Evolutionary conservation across 2,113 vertebrate species (phyloP).

Genomic region (Hystrix brachyura): DNA sequence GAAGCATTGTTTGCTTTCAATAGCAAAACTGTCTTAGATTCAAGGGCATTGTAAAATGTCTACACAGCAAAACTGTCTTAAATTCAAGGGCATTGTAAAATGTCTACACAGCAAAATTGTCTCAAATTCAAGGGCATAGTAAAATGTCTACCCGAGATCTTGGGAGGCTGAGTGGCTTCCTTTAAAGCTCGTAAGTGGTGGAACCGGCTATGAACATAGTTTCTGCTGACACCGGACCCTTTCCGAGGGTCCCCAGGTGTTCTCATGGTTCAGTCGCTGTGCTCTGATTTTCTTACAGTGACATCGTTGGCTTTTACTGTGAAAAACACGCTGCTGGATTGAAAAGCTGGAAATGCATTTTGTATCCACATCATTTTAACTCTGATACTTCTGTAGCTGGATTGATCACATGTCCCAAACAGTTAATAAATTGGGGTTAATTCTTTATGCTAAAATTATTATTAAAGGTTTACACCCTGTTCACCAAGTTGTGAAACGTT

Average conservation of each 20-base stretch:
- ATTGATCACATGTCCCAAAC: background rate
- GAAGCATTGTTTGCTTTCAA: background rate
- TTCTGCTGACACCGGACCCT: background rate
- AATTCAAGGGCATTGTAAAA: background rate
- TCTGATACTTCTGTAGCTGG: background rate
- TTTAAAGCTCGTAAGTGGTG: background rate
- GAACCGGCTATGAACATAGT: background rate
- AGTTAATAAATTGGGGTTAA: constrained; percentile 38
- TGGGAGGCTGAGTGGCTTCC: background rate
- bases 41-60: background rate
- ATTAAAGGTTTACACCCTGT: constrained; percentile 1
- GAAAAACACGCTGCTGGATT: background rate
- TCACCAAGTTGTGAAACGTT: constrained; percentile 72
- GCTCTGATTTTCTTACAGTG: background rate
- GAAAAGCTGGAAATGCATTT: background rate
- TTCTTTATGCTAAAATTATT: constrained; percentile 51
- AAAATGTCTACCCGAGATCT: background rate
- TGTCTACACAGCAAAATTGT: background rate
- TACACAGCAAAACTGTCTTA: background rate
- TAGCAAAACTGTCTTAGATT: background rate
- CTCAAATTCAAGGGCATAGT: background rate
- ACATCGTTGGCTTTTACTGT: background rate
- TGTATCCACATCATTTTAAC: background rate
- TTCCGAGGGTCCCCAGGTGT: background rate
- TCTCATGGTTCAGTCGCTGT: background rate